Evolutionary conservation across 1,140 invertebrate genomes (phyloP), one percentile per base, ranked within the genome.

Genomic region (Philopotamus ludificatus): DNA sequence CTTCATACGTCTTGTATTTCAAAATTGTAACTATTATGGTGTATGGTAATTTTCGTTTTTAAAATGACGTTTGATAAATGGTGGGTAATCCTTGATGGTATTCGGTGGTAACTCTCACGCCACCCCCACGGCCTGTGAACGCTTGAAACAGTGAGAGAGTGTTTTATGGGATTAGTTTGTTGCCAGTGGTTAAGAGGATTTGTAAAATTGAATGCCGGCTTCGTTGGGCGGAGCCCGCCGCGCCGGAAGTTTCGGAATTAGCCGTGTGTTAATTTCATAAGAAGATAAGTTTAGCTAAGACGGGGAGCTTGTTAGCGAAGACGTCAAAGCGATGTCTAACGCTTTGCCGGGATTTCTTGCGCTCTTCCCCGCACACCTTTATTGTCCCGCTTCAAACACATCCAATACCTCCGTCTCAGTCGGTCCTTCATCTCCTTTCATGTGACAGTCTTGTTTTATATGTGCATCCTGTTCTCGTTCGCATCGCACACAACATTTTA

Each of bases 201-300:
- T 68, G 66, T 68, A 68, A 68, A 64, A 68, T 63, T 68, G 66
- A 68, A 68, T 64, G 49, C 45, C 28, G 45, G 18, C 26, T 50
- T 18, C 49, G 23, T 16, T 10, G 44, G 9, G 16, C 10, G 22
- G 58, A 12, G 20, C 15, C 2, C 15, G 55, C 20, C 21, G 55
- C 7, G 55, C 15, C 57, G 42, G 57, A 45, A 57, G 57, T 68
- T 65, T 65, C 25, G 55, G 66, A 68, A 68, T 68, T 68, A 68
- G 66, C 57, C 62, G 41, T 61, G 66, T 61, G 61, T 61, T 68
- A 68, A 68, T 68, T 64, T 65, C 66, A 61, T 68, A 68, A 68
- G 66, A 64, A 61, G 61, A 64, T 64, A 64, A 65, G 66, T 64
- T 64, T 61, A 9, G 54, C 22, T 39, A 41, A 53, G 25, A 25